Conservation (phyloP, 2,797 vertebrate genomes). For the Melanotaenia parkinsoni region DNA sequence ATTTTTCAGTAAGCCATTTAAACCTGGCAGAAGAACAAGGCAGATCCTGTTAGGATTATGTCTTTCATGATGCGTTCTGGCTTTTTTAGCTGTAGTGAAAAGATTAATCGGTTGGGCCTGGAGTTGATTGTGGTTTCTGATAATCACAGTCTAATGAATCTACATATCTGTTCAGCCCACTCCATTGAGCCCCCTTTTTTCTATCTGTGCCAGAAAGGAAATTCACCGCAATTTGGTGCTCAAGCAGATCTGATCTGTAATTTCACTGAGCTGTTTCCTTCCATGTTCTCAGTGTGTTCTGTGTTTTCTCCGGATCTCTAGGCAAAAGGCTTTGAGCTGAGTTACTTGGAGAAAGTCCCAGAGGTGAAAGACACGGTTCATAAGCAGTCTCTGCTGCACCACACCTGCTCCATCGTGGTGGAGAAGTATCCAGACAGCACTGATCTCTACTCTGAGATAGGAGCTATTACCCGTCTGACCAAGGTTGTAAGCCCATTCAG, state of each 20-base stretch:
- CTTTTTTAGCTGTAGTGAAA: slow-evolving; percentile 51
- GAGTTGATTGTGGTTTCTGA: slow-evolving; percentile 73
- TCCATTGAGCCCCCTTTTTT: slow-evolving; percentile 43
- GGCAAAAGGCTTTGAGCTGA: slow-evolving; percentile 98
- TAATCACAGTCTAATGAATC: slow-evolving; percentile 77
- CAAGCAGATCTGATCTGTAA: slow-evolving; percentile 41
- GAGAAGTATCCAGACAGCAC: slow-evolving; percentile 97
- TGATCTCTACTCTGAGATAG: slow-evolving; percentile 97
- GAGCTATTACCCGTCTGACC: slow-evolving; percentile 93
- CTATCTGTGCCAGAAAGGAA: slow-evolving; percentile 67
- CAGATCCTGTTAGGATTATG: slow-evolving; percentile 64
- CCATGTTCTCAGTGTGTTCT: slow-evolving; percentile 33
- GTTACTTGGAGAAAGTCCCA: slow-evolving; percentile 98
- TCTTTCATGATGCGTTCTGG: slow-evolving; percentile 66
- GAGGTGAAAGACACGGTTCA: slow-evolving; percentile 99
- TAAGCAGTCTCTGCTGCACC: slow-evolving; percentile 96
- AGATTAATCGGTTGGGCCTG: slow-evolving; percentile 59
- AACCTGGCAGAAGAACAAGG: slow-evolving; percentile 79
- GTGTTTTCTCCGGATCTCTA: slow-evolving; percentile 64
- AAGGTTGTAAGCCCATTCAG: slow-evolving; percentile 82
- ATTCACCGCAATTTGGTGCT: slow-evolving; percentile 66
- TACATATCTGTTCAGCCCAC: slow-evolving; percentile 52
- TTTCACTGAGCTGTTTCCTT: slow-evolving; percentile 59
- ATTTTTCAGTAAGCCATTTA: slow-evolving; percentile 78
- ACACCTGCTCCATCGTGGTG: slow-evolving; percentile 93